Evolutionary conservation across 1,140 invertebrate species (phyloP), one percentile per base, ranked within the genome.

Genomic region (Penaeus chinensis): DNA sequence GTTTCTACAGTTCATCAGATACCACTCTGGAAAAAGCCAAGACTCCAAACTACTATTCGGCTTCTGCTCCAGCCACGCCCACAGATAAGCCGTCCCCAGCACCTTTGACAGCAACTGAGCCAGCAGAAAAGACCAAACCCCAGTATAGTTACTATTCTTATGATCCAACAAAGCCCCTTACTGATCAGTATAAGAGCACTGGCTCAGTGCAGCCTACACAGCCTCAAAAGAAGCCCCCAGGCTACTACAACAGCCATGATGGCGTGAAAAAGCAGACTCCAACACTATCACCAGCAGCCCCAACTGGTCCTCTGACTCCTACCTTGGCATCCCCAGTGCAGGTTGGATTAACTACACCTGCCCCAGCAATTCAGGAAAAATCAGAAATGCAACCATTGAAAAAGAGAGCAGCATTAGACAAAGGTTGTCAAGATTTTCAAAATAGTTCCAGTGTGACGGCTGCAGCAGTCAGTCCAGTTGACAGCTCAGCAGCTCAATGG

Each of bases 401-500:
- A 65, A 87, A 87, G 80, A 87, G 86, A 78, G 86, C 86, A 78
- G 80, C 86, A 78, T 76, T 87, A 22, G 86, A 87, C 24, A 80
- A 71, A 3, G 66, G 80, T 83, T 27, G 22, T 77, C 86, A 82
- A 83, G 86, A 87, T 65, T 87, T 65, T 62, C 37, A 79, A 11
- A 47, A 66, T 19, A 82, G 20, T 65, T 42, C 86, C 22, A 66
- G 63, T 19, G 79, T 82, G 47, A 61, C 71, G 66, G 69, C 27
- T 27, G 71, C 61, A 42, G 66, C 27, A n/a, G 65, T 76, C 32
- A 63, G 63, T 69, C 27, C 62, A 78, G 80, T 85, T 37, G 47
- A 32, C 77, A 71, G 47, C 32, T 60, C 37, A 71, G 93, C 92
- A 84, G 93, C 93, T 42, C 92, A 93, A 13, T 95, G 95, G 90